Evolutionary conservation across 1,140 invertebrate genomes (phyloP).

Genomic region (Megalopta genalis): DNA sequence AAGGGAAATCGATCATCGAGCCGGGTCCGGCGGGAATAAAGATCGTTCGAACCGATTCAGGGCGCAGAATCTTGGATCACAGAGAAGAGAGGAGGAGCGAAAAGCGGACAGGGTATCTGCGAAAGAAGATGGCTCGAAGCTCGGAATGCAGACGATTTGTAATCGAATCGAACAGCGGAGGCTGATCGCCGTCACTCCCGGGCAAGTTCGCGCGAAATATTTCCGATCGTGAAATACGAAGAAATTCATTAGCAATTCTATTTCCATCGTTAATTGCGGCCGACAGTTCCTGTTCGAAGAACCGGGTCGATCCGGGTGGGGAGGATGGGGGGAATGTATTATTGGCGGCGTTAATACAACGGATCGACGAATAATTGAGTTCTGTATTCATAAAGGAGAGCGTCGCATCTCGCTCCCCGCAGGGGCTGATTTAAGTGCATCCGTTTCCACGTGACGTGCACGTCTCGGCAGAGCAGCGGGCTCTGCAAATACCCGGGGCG

Average conservation of each 20-base stretch:
- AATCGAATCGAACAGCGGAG: constrained; percentile 1
- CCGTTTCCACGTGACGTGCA: background rate
- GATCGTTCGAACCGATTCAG: background rate
- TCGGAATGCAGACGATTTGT: background rate
- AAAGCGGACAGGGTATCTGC: no score
- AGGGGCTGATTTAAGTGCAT: background rate
- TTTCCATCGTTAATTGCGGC: background rate
- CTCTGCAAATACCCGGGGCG: no score
- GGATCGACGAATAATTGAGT: background rate
- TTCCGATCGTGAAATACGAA: background rate
- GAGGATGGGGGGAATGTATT: background rate
- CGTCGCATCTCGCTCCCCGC: background rate
- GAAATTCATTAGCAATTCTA: background rate
- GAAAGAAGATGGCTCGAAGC: no score
- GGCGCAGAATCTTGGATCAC: background rate
- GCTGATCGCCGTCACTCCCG: background rate
- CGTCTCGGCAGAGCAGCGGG: background rate
- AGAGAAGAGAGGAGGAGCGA: no score
- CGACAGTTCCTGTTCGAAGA: background rate
- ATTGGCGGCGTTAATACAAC: background rate
- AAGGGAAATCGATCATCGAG: background rate
- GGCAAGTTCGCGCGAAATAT: background rate
- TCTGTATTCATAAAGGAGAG: background rate
- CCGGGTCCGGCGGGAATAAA: background rate
- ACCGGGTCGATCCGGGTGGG: background rate